A percentile compares a stretch with the other conserved stretches of the same genome.
These are phyloP conservation scores for Cettia cetti DNA, from an alignment of 2,113 vertebrate species.

Conservation along the genomic window DNA sequence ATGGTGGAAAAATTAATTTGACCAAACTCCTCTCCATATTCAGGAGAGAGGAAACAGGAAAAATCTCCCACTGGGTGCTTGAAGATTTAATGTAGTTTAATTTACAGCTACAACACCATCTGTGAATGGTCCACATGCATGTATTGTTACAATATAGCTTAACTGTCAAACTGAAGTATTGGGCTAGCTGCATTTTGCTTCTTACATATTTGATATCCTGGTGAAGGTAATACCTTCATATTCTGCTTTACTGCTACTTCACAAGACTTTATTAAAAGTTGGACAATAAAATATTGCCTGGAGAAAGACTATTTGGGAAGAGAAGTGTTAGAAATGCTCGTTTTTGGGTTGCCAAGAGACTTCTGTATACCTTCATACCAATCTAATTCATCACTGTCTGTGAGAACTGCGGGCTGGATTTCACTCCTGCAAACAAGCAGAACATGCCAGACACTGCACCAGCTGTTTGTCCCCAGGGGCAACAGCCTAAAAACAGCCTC, in stretches of 20 bases:
- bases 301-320: neutral
- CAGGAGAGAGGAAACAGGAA: neutral
- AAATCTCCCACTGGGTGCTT: neutral
- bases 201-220: neutral
- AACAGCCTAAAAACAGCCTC: neutral
- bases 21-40: neutral
- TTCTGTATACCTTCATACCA: accelerated
- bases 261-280: neutral
- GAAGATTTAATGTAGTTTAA: neutral
- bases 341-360: neutral
- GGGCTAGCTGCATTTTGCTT: neutral
- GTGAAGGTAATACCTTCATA: neutral
- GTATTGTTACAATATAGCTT: neutral
- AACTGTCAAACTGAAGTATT: neutral
- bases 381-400: neutral
- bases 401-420: neutral
- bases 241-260: neutral
- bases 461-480: neutral
- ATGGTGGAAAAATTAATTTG: neutral
- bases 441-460: neutral
- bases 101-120: neutral
- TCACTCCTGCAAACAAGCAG: neutral
- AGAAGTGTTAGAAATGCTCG: neutral
- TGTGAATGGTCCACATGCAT: neutral
- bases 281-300: neutral